These are phyloP conservation scores for Hassar affinis DNA, from an alignment of 2,113 vertebrate genomes.

Conservation along the genomic window DNA sequence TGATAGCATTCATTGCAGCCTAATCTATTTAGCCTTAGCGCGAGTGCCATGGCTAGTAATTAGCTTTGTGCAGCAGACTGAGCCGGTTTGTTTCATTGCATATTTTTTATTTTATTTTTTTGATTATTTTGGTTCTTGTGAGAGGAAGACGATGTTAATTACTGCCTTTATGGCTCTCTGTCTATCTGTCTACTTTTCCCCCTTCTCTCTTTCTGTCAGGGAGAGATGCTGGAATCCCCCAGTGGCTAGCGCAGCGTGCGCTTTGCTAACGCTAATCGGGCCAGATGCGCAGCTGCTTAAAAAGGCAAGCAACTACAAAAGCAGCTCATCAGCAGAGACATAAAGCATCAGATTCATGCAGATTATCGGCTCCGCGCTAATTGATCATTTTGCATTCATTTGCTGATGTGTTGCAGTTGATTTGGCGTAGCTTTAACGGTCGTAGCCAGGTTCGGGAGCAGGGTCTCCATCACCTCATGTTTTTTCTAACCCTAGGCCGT, in stretches of 20 bases:
- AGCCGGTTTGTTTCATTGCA: conserved; percentile 60
- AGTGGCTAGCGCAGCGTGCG: conserved; percentile 4
- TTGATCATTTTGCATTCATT: conserved; percentile 36
- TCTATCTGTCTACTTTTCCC: conserved; percentile 40
- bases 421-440: not conserved
- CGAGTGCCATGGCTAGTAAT: conserved; percentile 52
- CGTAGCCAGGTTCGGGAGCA: not conserved
- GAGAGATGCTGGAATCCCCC: conserved; percentile 51
- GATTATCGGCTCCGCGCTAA: conserved; percentile 55
- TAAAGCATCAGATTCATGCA: conserved; percentile 65
- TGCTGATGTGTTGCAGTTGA: conserved; percentile 22
- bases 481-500: not conserved
- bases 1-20: conserved; percentile 46
- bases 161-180: conserved; percentile 59
- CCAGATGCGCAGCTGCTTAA: conserved; percentile 63
- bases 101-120: conserved; percentile 60
- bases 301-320: conserved; percentile 58
- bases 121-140: conserved; percentile 58
- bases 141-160: conserved; percentile 68
- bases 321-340: conserved; percentile 66
- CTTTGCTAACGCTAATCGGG: conserved; percentile 64
- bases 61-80: conserved; percentile 60
- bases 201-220: conserved; percentile 46
- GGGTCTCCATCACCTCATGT: conserved; percentile 1
- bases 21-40: not conserved